Evolutionary conservation across 2,888 invertebrate genomes (phyloP), one percentile per base, ranked within the genome.

Genomic region (Polymixis flavicincta): DNA sequence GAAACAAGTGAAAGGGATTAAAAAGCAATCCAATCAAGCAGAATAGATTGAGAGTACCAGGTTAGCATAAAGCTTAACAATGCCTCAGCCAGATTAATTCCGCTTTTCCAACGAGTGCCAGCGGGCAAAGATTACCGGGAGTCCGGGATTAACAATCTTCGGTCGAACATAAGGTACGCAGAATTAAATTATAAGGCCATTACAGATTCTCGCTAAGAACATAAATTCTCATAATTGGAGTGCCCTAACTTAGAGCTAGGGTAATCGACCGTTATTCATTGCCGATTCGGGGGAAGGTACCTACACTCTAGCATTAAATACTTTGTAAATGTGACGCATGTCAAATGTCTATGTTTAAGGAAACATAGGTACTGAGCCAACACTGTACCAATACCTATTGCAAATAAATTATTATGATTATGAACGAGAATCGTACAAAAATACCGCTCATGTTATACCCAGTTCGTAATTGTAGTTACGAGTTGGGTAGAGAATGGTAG

Each of bases 171-270:
- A 61, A 67, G 61, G 71, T 67, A 69, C 71, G 66, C 64, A 67
- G 70, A 77, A 77, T 83, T 78, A 76, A 83, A 79, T 85, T 87
- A 81, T 73, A 76, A 76, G 70, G 57, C 80, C 67, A 85, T 86
- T 86, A 80, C 71, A 32, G 76, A 74, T 79, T 82, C 74, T 64
- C 37, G 32, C 75, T 71, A 11, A 54, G 75, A 67, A 81, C 66
- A 86, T 86, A 87, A 86, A 87, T 87, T 73, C 82, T 65, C 74
- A 60, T 87, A 79, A 80, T 82, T 78, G 80, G 75, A 78, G 71
- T 74, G 45, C 69, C 73, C 25, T 67, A 66, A 64, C 59, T 68
- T 32, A 74, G 57, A 55, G 37, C 37, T 61, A 45, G 52, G 69
- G 50, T 63, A 65, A 73, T 66, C 42, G 25, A 54, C 60, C 45